A percentile compares a stretch with the other conserved stretches of the same genome.
Evolutionary conservation across 2,797 vertebrate genomes (phyloP).

Genomic region (Rhyacichthys aspro): DNA sequence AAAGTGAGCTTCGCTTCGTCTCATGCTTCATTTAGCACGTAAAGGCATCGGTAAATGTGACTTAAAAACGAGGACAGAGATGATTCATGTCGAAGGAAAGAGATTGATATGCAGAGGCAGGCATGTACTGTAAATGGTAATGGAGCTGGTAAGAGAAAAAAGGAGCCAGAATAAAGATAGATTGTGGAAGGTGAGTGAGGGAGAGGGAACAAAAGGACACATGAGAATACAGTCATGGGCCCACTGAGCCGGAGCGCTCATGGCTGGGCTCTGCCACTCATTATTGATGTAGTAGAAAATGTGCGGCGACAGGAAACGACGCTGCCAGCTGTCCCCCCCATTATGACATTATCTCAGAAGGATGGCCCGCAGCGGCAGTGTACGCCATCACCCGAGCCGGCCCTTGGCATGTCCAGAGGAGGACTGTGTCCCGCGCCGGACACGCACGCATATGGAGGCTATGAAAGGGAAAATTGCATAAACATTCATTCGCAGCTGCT

Average conservation of each 20-base stretch:
- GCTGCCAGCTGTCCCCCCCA: slow-evolving; percentile 75
- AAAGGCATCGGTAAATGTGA: slow-evolving; percentile 31
- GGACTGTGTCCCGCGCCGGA: slow-evolving; percentile 23
- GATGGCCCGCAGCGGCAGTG: slow-evolving; percentile 53
- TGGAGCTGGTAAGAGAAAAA: slow-evolving; percentile 6
- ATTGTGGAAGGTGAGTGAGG: slow-evolving; percentile 34
- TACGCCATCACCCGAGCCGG: slow-evolving; percentile 51
- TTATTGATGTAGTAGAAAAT: slow-evolving; percentile 81
- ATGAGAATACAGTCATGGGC: slow-evolving; percentile 60
- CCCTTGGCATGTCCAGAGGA: slow-evolving; percentile 48
- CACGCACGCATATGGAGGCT: not conserved
- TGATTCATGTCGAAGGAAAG: slow-evolving; percentile 9
- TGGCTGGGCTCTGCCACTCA: slow-evolving; percentile 67
- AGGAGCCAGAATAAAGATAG: slow-evolving; percentile 36
- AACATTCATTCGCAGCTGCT: slow-evolving; percentile 1
- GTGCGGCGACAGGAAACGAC: slow-evolving; percentile 75
- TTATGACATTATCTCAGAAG: slow-evolving; percentile 74
- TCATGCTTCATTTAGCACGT: slow-evolving; percentile 38
- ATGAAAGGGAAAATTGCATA: slow-evolving; percentile 9
- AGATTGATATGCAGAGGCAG: slow-evolving; percentile 22
- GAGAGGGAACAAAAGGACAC: slow-evolving; percentile 41
- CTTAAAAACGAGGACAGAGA: slow-evolving; percentile 26
- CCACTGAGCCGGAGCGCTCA: slow-evolving; percentile 63
- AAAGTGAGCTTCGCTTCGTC: slow-evolving; percentile 4
- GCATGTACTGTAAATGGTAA: slow-evolving; percentile 20